A percentile compares a stretch with the other conserved stretches of the same genome.
Evolutionary conservation across 2,888 invertebrate species (phyloP).

Genomic region (Bombylius major): DNA sequence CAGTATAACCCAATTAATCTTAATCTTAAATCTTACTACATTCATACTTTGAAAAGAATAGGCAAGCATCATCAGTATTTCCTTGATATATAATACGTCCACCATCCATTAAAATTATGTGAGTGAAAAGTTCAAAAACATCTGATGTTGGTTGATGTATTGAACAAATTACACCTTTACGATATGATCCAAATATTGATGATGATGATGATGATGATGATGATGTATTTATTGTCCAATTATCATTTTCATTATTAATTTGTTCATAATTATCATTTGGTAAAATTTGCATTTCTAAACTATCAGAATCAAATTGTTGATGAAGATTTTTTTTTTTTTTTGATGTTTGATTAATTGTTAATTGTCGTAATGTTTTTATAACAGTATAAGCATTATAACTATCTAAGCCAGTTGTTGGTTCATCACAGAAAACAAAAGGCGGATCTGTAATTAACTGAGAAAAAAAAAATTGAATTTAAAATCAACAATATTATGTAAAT

Average conservation of each 20-base stretch:
- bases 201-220: neutral
- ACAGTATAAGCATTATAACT: slow-evolving; percentile 77
- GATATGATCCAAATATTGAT: slow-evolving; percentile 9
- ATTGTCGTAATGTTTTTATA: slow-evolving; percentile 51
- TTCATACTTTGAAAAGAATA: slow-evolving; percentile 56
- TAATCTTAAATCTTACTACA: too few relatives aligned
- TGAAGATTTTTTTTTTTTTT: neutral
- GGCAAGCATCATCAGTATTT: slow-evolving; percentile 50
- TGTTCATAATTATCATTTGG: slow-evolving; percentile 1
- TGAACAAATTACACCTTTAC: slow-evolving; percentile 68
- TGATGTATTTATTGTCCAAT: neutral
- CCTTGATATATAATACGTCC: slow-evolving; percentile 73
- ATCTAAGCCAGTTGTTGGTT: slow-evolving; percentile 86
- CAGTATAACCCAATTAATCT: too few relatives aligned
- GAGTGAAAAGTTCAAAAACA: slow-evolving; percentile 69
- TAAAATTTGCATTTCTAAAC: slow-evolving; percentile 19
- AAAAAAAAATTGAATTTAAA: neutral
- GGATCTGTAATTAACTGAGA: slow-evolving; percentile 73
- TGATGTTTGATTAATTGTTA: slow-evolving; percentile 35
- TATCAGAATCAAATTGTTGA: neutral
- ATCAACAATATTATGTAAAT: too few relatives aligned
- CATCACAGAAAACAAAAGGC: slow-evolving; percentile 81
- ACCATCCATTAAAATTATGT: slow-evolving; percentile 60
- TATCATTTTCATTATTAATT: neutral
- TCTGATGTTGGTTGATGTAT: slow-evolving; percentile 88